Percentiles rank a stretch among this genome's conserved stretches.
Conservation (phyloP, 2,888 invertebrate genomes). For the Hemistola chrysoprasaria region DNA sequence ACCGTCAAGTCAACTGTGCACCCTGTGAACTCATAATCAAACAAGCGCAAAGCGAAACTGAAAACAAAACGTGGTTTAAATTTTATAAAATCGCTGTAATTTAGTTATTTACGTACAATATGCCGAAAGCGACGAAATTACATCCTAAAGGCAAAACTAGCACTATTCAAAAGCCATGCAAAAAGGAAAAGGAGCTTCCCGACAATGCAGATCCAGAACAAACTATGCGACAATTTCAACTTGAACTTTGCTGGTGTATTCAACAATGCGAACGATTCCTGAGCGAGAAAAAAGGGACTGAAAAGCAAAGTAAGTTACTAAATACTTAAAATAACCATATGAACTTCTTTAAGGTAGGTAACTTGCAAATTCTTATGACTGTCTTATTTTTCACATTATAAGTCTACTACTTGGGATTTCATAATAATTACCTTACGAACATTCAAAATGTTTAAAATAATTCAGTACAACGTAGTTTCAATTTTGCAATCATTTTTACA, state of each 20-base stretch:
- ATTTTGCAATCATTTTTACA: too few relatives aligned
- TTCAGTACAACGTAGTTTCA: too few relatives aligned
- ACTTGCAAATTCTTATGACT: background rate
- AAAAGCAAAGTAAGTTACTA: slow-evolving; percentile 78
- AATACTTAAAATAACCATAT: too few relatives aligned
- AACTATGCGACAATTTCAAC: slow-evolving; percentile 85
- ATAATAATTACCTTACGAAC: too few relatives aligned
- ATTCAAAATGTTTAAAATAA: too few relatives aligned
- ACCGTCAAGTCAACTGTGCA: too few relatives aligned
- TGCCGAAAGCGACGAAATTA: slow-evolving; percentile 74
- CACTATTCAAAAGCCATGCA: slow-evolving; percentile 63
- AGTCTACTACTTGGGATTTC: too few relatives aligned
- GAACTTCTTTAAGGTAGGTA: slow-evolving; percentile 81
- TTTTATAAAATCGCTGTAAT: slow-evolving; percentile 8
- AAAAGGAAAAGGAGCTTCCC: slow-evolving; percentile 49
- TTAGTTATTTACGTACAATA: slow-evolving; percentile 25
- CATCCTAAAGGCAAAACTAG: slow-evolving; percentile 66
- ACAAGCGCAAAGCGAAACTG: slow-evolving; percentile 36
- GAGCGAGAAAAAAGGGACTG: slow-evolving; percentile 82
- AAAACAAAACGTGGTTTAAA: slow-evolving; percentile 49
- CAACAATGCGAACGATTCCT: slow-evolving; percentile 85
- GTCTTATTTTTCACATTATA: too few relatives aligned
- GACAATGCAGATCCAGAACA: slow-evolving; percentile 66
- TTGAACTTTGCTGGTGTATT: slow-evolving; percentile 91
- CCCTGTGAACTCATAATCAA: too few relatives aligned